These are phyloP conservation scores for Caenorhabditis uteleia DNA, from an alignment of 2,888 invertebrate genomes.

Conservation along the genomic window DNA sequence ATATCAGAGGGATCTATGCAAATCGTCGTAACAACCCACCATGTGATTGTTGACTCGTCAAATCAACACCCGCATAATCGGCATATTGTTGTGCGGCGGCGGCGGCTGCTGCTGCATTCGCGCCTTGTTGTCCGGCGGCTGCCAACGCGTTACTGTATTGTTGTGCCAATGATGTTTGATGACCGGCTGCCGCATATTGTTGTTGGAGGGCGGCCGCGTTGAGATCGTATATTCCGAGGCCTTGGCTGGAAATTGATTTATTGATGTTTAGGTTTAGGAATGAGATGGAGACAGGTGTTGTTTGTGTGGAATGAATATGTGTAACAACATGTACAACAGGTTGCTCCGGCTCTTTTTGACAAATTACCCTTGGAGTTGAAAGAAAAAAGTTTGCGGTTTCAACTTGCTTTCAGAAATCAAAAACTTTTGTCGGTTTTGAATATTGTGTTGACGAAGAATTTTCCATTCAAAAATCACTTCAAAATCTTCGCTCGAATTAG, in stretches of 20 bases:
- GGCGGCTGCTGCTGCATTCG: conserved; percentile 16
- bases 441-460: no score
- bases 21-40: conserved; percentile 52
- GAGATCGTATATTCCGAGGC: conserved; percentile 32
- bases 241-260: conserved; percentile 22
- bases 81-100: conserved; percentile 35
- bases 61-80: conserved; percentile 46
- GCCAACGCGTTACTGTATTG: conserved; percentile 8
- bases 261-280: background rate
- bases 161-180: background rate
- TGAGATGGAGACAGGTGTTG: conserved; percentile 5
- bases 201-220: conserved; percentile 32
- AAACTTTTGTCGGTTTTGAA: no score
- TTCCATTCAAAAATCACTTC: no score
- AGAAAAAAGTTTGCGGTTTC: no score
- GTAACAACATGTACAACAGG: no score
- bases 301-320: no score
- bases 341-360: no score
- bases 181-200: conserved; percentile 30
- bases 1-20: conserved; percentile 24
- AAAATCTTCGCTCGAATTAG: no score
- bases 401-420: no score
- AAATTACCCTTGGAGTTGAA: no score
- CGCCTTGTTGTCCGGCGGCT: conserved; percentile 19
- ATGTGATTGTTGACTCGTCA: conserved; percentile 34